Evolutionary conservation across 2,797 vertebrate genomes (phyloP), one percentile per base, ranked within the genome.

Genomic region (Enteromius radiatus): DNA sequence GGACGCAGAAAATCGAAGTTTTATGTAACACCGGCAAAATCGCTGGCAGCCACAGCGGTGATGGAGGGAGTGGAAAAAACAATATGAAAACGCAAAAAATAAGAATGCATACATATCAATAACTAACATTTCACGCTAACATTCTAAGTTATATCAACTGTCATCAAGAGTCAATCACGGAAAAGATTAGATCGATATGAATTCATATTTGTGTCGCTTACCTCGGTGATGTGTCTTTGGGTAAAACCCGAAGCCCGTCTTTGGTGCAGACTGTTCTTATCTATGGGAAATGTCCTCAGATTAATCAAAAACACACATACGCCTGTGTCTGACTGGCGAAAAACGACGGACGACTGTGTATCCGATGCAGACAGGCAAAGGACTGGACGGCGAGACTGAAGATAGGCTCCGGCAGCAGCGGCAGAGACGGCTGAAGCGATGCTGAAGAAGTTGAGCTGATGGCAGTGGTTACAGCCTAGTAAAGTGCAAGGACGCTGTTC

Each of bases 201-300:
- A 59, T 45, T 73, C 15, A 28, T 19, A 59, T 82, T 78, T 70
- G 80, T 86, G 59, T 87, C 83, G 84, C 90, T 91, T 91, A 93
- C 92, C 93, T 93, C 88, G 88, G 81, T 84, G 91, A 87, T 88
- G 91, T 86, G 85, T 78, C 81, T 76, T 64, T 74, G 70, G n/a
- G 43, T 49, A 54, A 23, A 21, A 45, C 17, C 49, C 78, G 64
- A 69, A 80, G 64, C 70, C 70, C 59, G 83, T 83, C 56, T 85
- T 81, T 64, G 45, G 63, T 64, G 78, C 56, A 76, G 71, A 77
- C 49, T 86, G 83, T 49, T 87, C 80, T 59, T 65, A 65, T 19
- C 38, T 31, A 31, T 65, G n/a, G 31, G n/a, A 71, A 71, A 45
- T 61, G 49, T 76, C 63, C 64, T 80, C 47, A 76, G 70, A 76